Percentiles rank a stretch among this genome's conserved stretches.
phyloP scores from a whole-genome alignment of 2,113 vertebrate genomes.

The Pseudonaja textilis region DNA sequence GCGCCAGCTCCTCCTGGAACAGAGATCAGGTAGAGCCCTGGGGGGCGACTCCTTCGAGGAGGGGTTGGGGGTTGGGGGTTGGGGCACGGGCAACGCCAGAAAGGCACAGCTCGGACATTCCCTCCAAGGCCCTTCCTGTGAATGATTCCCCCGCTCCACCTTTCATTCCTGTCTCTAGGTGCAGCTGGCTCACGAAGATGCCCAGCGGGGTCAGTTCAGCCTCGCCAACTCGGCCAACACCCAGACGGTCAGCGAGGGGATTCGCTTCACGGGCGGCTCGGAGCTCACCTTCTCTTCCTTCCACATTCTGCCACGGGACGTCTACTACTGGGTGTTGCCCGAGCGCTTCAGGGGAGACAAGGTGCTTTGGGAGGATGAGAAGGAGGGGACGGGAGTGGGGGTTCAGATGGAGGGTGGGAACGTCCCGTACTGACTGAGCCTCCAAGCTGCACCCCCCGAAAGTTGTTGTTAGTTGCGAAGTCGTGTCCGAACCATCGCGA shows the following conservation, averaged over 20 bases:
- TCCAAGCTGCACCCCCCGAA: not conserved
- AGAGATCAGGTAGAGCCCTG: slow-evolving; percentile 82
- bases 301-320: slow-evolving; percentile 61
- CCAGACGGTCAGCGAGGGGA: slow-evolving; percentile 67
- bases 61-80: no score
- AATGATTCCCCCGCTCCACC: accelerated
- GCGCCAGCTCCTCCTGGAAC: slow-evolving; percentile 89
- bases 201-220: slow-evolving; percentile 62
- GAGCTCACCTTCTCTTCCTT: slow-evolving; percentile 81
- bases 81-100: no score
- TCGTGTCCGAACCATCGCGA: no score
- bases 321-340: slow-evolving; percentile 93
- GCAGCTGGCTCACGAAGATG: slow-evolving; percentile 63
- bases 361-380: slow-evolving; percentile 61
- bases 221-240: slow-evolving; percentile 76
- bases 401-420: not conserved
- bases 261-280: slow-evolving; percentile 64
- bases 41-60: no score
- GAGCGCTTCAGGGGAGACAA: slow-evolving; percentile 87
- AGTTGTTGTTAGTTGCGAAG: no score
- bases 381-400: accelerated
- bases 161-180: slow-evolving; percentile 49
- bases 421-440: not conserved
- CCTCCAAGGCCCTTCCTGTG: not conserved
- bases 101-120: accelerated